Evolutionary conservation across 92 coral and sea anemone species (phyloP).

Genomic region (Isaurus tuberculatus): DNA sequence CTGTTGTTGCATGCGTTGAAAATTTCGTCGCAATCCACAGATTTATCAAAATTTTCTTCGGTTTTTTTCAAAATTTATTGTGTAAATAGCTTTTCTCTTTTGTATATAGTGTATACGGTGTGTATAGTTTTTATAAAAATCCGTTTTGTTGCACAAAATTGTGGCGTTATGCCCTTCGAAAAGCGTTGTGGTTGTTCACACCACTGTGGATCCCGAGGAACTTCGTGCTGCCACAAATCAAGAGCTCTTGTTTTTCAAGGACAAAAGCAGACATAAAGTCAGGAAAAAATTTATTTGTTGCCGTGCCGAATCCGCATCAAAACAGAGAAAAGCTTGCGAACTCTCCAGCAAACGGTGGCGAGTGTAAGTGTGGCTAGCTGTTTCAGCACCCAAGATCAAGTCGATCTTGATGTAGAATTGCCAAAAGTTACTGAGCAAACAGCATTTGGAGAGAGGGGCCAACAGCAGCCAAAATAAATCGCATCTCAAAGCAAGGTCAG

Average conservation of each 20-base stretch:
- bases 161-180: constrained; percentile 37
- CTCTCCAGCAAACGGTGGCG: background rate
- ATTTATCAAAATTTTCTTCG: background rate
- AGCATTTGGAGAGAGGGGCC: too few relatives aligned
- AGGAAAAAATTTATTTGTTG: background rate
- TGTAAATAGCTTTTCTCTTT: constrained; percentile 12
- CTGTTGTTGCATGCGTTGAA: too few relatives aligned
- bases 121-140: constrained; percentile 2
- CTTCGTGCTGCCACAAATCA: background rate
- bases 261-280: background rate
- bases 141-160: constrained; percentile 18
- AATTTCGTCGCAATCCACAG: too few relatives aligned
- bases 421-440: background rate
- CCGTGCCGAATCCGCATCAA: background rate
- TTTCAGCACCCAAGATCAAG: background rate
- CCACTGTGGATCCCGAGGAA: constrained; percentile 2
- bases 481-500: background rate
- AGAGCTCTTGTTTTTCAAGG: constrained; percentile 5
- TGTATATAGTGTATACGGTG: background rate
- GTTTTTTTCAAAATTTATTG: background rate
- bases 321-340: background rate
- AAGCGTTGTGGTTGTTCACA: constrained; percentile 25
- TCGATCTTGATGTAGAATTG: background rate
- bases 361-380: background rate
- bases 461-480: too few relatives aligned